Percentiles rank a stretch among this genome's conserved stretches.
Evolutionary conservation across 2,113 vertebrate species (phyloP).

Genomic region (Rhynchomys soricoides): DNA sequence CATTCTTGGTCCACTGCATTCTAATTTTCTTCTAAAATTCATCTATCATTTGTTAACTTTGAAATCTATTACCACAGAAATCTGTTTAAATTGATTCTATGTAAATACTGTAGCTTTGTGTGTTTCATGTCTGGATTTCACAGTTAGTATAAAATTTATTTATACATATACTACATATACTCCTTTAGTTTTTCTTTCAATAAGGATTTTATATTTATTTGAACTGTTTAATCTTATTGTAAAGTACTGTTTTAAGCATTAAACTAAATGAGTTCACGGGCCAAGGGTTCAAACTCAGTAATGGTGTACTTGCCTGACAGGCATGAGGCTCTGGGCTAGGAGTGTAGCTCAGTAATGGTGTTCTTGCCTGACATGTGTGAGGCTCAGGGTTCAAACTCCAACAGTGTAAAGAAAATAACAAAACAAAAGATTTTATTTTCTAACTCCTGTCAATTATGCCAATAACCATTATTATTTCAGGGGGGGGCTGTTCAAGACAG

Average conservation of each 20-base stretch:
- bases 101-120: neutral
- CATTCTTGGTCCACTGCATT: neutral
- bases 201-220: neutral
- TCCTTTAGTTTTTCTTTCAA: neutral
- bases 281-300: neutral
- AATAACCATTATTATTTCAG: neutral
- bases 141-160: neutral
- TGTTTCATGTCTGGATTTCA: conserved; percentile 3
- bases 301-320: neutral
- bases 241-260: neutral
- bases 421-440: neutral
- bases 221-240: neutral
- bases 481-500: too few relatives aligned
- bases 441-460: neutral
- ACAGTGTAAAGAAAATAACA: neutral
- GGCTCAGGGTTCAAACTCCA: neutral
- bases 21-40: neutral
- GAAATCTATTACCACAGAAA: neutral
- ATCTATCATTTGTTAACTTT: neutral
- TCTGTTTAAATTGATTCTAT: neutral
- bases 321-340: accelerated
- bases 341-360: neutral
- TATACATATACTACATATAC: neutral
- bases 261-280: neutral
- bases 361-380: neutral